Percentiles rank a stretch among this genome's conserved stretches.
phyloP scores from a whole-genome alignment of 2,888 invertebrate genomes.

The Erannis defoliaria region DNA sequence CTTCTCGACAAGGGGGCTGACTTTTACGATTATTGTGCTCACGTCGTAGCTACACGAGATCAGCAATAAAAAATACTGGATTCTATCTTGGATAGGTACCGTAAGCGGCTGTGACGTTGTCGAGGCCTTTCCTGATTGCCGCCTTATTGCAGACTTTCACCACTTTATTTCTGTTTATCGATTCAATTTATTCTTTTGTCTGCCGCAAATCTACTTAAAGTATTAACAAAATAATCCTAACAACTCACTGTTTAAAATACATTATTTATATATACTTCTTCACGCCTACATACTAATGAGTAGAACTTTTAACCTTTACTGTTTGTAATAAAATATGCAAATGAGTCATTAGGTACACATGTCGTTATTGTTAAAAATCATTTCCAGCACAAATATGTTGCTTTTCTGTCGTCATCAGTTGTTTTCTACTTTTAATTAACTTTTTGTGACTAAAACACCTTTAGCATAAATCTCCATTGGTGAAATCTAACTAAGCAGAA shows the following conservation, averaged over 20 bases:
- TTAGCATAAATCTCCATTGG: too few relatives aligned
- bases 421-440: too few relatives aligned
- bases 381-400: conserved; percentile 1
- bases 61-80: conserved; percentile 69
- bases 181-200: conserved; percentile 17
- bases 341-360: conserved; percentile 11
- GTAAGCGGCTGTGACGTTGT: conserved; percentile 53
- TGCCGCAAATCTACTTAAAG: not conserved
- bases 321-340: conserved; percentile 27
- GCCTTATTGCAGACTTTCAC: conserved; percentile 36
- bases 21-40: conserved; percentile 84
- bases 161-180: conserved; percentile 8
- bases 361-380: conserved; percentile 17
- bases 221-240: conserved; percentile 1
- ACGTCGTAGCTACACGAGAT: conserved; percentile 72
- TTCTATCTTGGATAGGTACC: conserved; percentile 62
- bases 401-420: not conserved
- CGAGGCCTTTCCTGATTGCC: conserved; percentile 39
- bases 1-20: conserved; percentile 75
- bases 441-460: too few relatives aligned
- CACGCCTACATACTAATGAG: conserved; percentile 23
- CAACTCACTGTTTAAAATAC: not conserved
- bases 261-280: not conserved
- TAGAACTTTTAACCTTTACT: conserved; percentile 24
- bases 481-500: too few relatives aligned